These are phyloP conservation scores for Capitulum mitella DNA, from an alignment of 2,888 invertebrate species.

Conservation along the genomic window DNA sequence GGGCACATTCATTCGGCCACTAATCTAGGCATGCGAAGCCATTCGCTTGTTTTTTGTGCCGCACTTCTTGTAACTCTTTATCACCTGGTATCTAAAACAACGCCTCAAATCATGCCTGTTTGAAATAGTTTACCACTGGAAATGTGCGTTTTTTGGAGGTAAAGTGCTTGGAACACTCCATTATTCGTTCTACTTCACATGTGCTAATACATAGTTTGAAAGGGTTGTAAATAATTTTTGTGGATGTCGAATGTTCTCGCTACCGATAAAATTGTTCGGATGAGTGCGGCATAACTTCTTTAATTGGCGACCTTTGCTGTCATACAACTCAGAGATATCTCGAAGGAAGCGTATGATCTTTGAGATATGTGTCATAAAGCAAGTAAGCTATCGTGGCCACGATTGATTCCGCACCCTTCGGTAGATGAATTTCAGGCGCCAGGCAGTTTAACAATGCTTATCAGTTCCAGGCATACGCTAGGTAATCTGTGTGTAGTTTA, in stretches of 20 bases:
- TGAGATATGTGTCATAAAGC: no score
- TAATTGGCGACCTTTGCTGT: not conserved
- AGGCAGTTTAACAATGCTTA: no score
- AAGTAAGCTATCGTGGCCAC: no score
- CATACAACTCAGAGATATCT: no score
- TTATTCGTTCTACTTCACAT: not conserved
- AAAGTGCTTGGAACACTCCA: not conserved
- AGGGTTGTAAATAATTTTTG: not conserved
- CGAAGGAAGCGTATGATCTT: no score
- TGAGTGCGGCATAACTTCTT: not conserved
- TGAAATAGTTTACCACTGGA: not conserved
- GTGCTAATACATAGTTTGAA: not conserved
- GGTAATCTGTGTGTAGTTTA: no score
- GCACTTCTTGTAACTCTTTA: not conserved
- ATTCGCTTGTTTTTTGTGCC: not conserved
- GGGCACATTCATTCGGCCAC: not conserved
- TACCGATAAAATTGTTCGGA: not conserved
- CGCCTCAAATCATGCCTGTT: not conserved
- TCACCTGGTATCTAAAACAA: not conserved
- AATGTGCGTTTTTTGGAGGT: not conserved
- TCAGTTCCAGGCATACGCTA: no score
- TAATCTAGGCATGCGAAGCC: not conserved
- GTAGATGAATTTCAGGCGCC: no score
- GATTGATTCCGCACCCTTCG: no score
- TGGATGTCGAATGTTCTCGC: not conserved